Evolutionary conservation across 2,888 invertebrate species (phyloP), one percentile per base, ranked within the genome.

Genomic region (Drepanosiphum platanoidis): DNA sequence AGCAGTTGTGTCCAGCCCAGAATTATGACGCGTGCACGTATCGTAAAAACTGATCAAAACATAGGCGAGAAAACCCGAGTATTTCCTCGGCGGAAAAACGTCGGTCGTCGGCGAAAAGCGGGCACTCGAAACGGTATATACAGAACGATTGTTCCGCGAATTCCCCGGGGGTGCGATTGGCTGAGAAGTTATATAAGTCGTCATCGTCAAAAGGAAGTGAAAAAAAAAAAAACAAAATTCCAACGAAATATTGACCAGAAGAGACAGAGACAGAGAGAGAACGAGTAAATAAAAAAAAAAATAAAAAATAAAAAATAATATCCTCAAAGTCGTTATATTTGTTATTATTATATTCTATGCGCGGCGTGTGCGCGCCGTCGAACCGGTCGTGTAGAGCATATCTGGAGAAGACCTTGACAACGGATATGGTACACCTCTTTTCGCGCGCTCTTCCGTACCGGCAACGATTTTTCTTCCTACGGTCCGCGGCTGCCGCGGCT

Each of bases 361-460:
- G n/a, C n/a, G n/a, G n/a, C n/a, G n/a, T n/a, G n/a, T n/a, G n/a
- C 42, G 11, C 42, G 11, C 42, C 36, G 46, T 32, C 27, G 80
- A 72, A 82, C 58, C 58, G 58, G 71, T 71, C 68, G 66, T 30
- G 58, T 58, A 42, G 7, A 8, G 46, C 64, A 34, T 27, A 27
- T 61, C 82, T 32, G 72, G 82, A 82, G 61, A 39, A 34, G 82
- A 74, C 82, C 82, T 82, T 82, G 82, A 82, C 71, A 74, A 32
- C 82, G 72, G 72, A 81, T 82, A 72, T 32, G 61, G 52, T 52
- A 81, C 75, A 66, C 66, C 75, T 75, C 46, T 64, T 82, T 72
- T 72, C 13, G 42, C 42, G 61, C 58, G 83, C 34, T 83, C 83
- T 83, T 75, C 75, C 72, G 81, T 61, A 39, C 70, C 13, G 71